Evolutionary conservation across 2,113 vertebrate genomes (phyloP), one percentile per base, ranked within the genome.

Genomic region (Nesogale talazaci): DNA sequence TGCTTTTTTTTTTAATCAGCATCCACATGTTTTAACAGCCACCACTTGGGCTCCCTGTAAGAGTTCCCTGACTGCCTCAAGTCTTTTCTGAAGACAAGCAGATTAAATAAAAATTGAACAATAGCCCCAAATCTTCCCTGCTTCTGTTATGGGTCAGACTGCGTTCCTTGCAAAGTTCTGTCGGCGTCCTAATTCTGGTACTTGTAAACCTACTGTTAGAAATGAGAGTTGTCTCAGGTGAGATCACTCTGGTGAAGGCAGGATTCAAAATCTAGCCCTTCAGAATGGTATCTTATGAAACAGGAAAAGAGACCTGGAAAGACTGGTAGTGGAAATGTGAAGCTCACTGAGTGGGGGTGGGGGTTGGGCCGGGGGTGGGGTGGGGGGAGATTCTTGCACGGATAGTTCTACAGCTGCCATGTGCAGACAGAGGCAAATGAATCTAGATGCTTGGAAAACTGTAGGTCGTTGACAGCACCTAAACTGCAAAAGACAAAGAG

Each of bases 21-120:
- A 67, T 11, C 65, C 31, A 29, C 9, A 29, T 67, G 65, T 29
- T 67, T 31, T 67, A 31, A 31, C 29, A 2, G 4, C 10, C 12
- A 31, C 27, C 29, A 29, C 65, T 12, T 3, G 23, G 65, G 10
- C 63, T 65, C 46, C 46, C 63, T 25, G 27, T 65, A 27, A 65
- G 72, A 86, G 9, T 52, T 94, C 34, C 38, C 81, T 61, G 81
- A 23, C 42, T 56, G 83, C 72, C 76, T 90, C 88, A 72, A 89
- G 84, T 81, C 36, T 63, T 83, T 95, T 83, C 34, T 92, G 75
- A 52, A 94, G 77, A 46, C 16, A 81, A 81, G 56, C 31, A 63
- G 83, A 65, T 67, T 65, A 72, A 84, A 6, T 36, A 77, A 61
- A 70, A 95, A 83, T 6, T 27, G 67, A 74, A 72, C 61, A 88